Conservation (phyloP, 2,113 vertebrate species). For the Pachyramphus minor region DNA sequence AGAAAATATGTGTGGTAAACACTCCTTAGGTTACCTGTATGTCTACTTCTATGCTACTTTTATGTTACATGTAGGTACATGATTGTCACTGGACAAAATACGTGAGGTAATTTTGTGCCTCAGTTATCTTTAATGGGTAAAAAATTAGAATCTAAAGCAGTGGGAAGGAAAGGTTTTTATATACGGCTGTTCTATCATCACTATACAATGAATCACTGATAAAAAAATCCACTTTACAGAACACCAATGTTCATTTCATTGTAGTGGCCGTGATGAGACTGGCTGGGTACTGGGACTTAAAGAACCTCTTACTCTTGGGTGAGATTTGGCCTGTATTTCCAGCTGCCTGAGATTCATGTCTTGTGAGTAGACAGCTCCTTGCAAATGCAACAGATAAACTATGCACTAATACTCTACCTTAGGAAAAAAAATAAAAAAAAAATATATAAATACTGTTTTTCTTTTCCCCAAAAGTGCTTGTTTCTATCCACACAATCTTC, state of each 20-base stretch:
- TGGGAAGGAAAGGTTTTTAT: background rate
- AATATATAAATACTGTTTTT: background rate
- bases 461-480: background rate
- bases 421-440: background rate
- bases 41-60: background rate
- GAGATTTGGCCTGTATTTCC: background rate
- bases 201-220: background rate
- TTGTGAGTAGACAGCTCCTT: background rate
- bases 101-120: background rate
- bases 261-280: background rate
- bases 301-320: background rate
- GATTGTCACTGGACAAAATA: background rate
- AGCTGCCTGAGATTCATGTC: background rate
- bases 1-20: background rate
- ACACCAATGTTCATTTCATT: background rate
- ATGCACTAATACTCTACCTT: background rate
- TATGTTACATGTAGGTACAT: rapidly evolving
- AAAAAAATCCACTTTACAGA: background rate
- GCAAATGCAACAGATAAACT: background rate
- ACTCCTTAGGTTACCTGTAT: background rate
- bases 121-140: background rate
- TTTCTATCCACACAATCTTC: background rate
- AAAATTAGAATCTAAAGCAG: background rate
- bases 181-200: background rate
- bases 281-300: background rate